Percentiles rank a stretch among this genome's conserved stretches.
Evolutionary conservation across 2,797 vertebrate genomes (phyloP).

Genomic region (Gymnothorax reevesii): DNA sequence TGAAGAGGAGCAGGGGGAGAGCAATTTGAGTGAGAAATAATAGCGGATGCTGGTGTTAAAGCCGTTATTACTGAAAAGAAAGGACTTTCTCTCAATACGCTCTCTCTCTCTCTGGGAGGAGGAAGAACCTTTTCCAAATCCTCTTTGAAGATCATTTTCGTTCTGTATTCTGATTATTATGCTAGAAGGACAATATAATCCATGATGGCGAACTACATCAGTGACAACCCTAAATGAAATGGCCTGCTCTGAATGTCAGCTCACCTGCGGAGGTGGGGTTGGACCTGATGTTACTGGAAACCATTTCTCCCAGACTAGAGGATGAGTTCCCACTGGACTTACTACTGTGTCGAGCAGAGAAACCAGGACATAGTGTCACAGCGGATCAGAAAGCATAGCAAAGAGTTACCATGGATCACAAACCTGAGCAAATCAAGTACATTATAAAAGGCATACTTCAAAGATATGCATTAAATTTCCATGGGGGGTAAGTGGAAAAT

Average conservation of each 20-base stretch:
- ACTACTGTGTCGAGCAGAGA: not conserved
- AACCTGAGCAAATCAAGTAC: not conserved
- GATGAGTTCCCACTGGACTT: slow-evolving; percentile 11
- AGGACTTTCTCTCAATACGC: no score
- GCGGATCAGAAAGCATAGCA: not conserved
- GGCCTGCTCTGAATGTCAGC: not conserved
- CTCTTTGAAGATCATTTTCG: no score
- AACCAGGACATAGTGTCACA: not conserved
- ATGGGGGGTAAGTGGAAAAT: not conserved
- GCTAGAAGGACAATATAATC: not conserved
- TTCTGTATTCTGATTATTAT: no score
- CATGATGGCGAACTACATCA: not conserved
- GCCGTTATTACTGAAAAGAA: not conserved
- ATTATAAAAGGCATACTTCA: not conserved
- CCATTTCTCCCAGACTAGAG: slow-evolving; percentile 2
- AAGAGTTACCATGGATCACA: not conserved
- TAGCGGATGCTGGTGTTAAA: not conserved
- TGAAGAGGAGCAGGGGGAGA: slow-evolving; percentile 64
- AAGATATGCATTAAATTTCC: not conserved
- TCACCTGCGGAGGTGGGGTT: slow-evolving; percentile 9
- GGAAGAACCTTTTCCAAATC: no score
- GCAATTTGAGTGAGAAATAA: not conserved
- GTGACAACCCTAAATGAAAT: not conserved
- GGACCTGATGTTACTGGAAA: not conserved
- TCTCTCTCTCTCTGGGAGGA: no score